These are phyloP conservation scores for Pogonocichla stellata DNA, from an alignment of 2,113 vertebrate genomes.

Conservation along the genomic window DNA sequence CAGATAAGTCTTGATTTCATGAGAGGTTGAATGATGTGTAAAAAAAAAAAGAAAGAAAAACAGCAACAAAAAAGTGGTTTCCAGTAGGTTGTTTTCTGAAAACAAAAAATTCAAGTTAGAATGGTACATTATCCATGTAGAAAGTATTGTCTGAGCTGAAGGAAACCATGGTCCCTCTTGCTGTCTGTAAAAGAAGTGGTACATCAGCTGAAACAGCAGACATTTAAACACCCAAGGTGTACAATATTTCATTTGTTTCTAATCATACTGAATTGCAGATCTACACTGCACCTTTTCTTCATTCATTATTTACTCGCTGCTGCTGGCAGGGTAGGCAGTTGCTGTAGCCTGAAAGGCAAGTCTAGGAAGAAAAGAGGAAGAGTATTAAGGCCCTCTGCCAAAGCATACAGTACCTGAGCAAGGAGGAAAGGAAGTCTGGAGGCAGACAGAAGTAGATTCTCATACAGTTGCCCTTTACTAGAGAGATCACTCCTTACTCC, in stretches of 20 bases:
- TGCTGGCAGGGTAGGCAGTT: neutral
- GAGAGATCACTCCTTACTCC: neutral
- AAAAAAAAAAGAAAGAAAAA: neutral
- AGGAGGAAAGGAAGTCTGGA: neutral
- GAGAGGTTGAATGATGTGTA: neutral
- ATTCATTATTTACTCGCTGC: neutral
- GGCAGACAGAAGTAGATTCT: neutral
- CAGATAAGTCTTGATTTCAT: slow-evolving; percentile 13
- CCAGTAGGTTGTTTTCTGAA: neutral
- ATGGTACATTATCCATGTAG: fast-evolving
- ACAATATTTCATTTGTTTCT: neutral
- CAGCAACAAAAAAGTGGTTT: neutral
- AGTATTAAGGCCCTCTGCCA: neutral
- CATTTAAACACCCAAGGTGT: neutral
- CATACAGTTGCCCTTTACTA: neutral
- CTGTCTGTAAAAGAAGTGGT: neutral
- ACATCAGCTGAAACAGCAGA: neutral
- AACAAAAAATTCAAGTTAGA: neutral
- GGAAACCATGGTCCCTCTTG: neutral
- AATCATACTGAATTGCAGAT: neutral
- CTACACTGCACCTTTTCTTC: neutral
- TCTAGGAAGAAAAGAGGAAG: neutral
- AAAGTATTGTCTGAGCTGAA: neutral
- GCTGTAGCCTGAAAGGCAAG: neutral
- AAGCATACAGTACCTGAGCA: neutral